Evolutionary conservation across 2,888 invertebrate species (phyloP).

Genomic region (Harmothoe impar): DNA sequence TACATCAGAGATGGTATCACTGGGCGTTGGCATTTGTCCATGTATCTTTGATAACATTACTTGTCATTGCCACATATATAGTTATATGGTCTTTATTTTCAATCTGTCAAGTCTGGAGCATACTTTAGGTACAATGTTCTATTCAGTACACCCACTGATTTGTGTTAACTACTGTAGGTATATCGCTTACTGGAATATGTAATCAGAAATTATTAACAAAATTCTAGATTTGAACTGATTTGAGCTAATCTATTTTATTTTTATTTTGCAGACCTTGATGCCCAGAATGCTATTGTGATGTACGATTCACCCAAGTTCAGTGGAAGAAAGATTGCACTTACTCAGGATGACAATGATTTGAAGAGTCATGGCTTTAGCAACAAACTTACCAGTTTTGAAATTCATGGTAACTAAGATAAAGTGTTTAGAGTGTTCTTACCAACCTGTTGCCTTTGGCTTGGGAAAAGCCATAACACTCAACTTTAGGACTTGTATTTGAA

Average conservation of each 20-base stretch:
- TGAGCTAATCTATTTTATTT: no score
- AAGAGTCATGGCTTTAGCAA: background rate
- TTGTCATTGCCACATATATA: no score
- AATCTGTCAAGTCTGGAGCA: background rate
- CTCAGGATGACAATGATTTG: background rate
- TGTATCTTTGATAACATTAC: no score
- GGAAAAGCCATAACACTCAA: no score
- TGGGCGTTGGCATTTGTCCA: no score
- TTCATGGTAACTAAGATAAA: constrained; percentile 6
- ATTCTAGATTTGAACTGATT: background rate
- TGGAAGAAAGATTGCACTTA: background rate
- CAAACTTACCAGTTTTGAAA: background rate
- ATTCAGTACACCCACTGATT: background rate
- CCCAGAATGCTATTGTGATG: constrained; percentile 4
- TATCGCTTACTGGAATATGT: no score
- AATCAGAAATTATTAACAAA: background rate
- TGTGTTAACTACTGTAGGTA: no score
- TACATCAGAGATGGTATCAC: no score
- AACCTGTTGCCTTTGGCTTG: no score
- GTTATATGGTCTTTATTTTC: background rate
- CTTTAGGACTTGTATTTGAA: no score
- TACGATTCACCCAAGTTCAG: background rate
- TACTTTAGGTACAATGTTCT: background rate
- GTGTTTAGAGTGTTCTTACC: no score
- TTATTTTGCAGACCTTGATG: background rate